A percentile compares a stretch with the other conserved stretches of the same genome.
Evolutionary conservation across 2,888 invertebrate genomes (phyloP).

Genomic region (Bombylius discolor): DNA sequence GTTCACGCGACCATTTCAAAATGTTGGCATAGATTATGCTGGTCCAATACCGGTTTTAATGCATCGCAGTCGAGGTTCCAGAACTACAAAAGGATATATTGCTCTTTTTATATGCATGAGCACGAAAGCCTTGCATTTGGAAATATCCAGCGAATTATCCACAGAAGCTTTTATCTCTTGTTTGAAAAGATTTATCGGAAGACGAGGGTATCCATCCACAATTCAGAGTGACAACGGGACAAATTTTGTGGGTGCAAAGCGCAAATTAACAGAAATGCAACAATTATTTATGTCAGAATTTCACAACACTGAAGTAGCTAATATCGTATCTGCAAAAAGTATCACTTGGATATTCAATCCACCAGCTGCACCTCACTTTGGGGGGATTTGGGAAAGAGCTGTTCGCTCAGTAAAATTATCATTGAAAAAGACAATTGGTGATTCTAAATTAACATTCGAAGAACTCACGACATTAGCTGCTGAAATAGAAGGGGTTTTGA

Average conservation of each 20-base stretch:
- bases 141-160: neutral
- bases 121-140: neutral
- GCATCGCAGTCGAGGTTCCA: neutral
- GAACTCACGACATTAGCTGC: neutral
- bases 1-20: conserved; percentile 5
- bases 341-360: neutral
- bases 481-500: neutral
- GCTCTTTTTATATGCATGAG: too few species aligned
- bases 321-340: too few species aligned
- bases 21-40: conserved; percentile 11
- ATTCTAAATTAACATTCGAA: neutral
- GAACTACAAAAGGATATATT: too few species aligned
- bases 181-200: neutral
- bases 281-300: too few species aligned
- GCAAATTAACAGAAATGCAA: too few species aligned
- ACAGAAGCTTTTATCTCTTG: neutral
- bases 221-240: neutral
- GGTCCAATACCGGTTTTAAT: neutral
- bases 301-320: too few species aligned
- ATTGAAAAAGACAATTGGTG: neutral
- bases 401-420: neutral
- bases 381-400: neutral
- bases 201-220: neutral
- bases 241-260: neutral
- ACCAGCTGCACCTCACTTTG: neutral